Percentiles rank a stretch among this genome's conserved stretches.
Conservation (phyloP, 2,797 vertebrate species). For the Crossoptilon crossoptilon region DNA sequence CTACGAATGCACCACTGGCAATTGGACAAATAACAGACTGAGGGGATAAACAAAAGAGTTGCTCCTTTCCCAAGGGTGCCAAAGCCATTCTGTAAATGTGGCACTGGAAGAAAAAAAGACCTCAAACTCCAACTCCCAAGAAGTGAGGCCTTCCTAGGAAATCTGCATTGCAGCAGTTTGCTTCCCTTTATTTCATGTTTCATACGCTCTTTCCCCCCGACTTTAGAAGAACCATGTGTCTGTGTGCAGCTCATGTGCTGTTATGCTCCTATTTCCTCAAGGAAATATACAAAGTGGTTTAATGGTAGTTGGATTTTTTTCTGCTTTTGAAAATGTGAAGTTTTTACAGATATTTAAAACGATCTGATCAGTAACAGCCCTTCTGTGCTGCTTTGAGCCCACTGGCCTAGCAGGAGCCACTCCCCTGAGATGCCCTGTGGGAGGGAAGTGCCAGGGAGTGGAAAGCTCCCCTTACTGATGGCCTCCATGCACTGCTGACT, state of each 20-base stretch:
- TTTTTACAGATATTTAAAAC: conserved; percentile 30
- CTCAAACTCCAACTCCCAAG: not conserved
- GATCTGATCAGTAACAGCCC: not conserved
- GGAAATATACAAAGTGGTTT: not conserved
- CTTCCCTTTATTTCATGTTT: not conserved
- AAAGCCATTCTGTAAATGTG: conserved; percentile 47
- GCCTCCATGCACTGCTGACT: not conserved
- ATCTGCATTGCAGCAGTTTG: not conserved
- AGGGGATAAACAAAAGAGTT: conserved; percentile 26
- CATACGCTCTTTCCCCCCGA: not conserved
- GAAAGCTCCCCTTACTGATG: not conserved
- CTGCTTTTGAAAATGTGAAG: conserved; percentile 40
- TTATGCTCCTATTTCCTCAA: conserved; percentile 37
- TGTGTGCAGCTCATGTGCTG: not conserved
- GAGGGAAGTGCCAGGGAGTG: not conserved
- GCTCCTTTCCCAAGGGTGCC: not conserved
- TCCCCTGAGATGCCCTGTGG: not conserved
- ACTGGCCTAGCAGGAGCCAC: not conserved
- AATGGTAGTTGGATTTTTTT: not conserved
- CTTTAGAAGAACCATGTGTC: not conserved
- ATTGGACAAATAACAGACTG: conserved; percentile 22
- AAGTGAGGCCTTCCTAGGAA: conserved; percentile 31
- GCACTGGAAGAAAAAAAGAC: not conserved
- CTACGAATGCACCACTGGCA: conserved; percentile 10
- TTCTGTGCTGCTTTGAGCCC: rapidly evolving